phyloP scores from a whole-genome alignment of 2,113 vertebrate genomes.

The Piprites chloris region DNA sequence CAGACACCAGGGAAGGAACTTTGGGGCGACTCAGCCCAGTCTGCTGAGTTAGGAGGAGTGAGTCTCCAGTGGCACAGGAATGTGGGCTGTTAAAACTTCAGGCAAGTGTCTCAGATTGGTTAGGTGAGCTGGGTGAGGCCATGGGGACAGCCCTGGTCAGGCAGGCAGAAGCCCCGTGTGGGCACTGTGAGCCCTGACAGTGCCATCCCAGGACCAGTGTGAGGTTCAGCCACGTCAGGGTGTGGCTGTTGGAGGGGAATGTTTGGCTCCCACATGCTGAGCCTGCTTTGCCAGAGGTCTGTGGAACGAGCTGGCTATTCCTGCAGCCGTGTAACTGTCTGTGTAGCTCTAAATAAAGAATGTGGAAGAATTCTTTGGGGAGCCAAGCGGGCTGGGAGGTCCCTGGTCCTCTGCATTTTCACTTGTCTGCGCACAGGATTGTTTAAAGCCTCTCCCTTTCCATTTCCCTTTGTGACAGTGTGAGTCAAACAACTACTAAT shows the following conservation, averaged over 20 bases:
- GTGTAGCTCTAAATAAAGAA: background rate
- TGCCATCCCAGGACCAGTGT: rapidly evolving
- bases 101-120: background rate
- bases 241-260: background rate
- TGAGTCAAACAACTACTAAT: conserved; percentile 66
- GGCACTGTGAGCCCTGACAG: background rate
- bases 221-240: background rate
- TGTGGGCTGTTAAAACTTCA: background rate
- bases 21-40: background rate
- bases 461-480: conserved; percentile 62
- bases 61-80: background rate
- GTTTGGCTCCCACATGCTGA: background rate
- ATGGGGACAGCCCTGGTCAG: background rate
- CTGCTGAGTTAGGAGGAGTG: background rate
- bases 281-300: background rate
- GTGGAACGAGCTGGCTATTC: background rate
- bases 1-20: background rate
- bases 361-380: background rate
- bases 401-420: conserved; percentile 28
- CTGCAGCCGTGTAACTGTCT: background rate
- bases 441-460: conserved; percentile 61
- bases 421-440: conserved; percentile 24
- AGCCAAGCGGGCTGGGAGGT: conserved; percentile 1
- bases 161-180: background rate
- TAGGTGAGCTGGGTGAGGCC: background rate